Conservation (phyloP, 2,113 vertebrate genomes). For the human (Homo sapiens) region GRCh38 chr13:83317501-83318000, state of each 20-base stretch:
- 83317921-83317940: not conserved
- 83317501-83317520: not conserved
- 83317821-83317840: not conserved
- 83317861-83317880: not conserved
- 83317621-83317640: not conserved
- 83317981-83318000: not conserved
- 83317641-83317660: not conserved
- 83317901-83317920: not conserved
- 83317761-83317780: not conserved
- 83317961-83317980: not conserved
- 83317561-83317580: not conserved
- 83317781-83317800: not conserved
- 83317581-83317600: not conserved
- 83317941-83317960: not conserved
- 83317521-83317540: not conserved
- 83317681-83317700: not conserved
- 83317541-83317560: not conserved
- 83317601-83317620: not conserved
- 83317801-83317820: not conserved
- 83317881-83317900: not conserved
- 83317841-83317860: not conserved
- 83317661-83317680: not conserved
- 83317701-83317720: not conserved
- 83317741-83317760: not conserved
- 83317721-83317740: not conserved